Evolutionary conservation across 2,113 vertebrate genomes (phyloP).

Genomic region (Pandion haliaetus): DNA sequence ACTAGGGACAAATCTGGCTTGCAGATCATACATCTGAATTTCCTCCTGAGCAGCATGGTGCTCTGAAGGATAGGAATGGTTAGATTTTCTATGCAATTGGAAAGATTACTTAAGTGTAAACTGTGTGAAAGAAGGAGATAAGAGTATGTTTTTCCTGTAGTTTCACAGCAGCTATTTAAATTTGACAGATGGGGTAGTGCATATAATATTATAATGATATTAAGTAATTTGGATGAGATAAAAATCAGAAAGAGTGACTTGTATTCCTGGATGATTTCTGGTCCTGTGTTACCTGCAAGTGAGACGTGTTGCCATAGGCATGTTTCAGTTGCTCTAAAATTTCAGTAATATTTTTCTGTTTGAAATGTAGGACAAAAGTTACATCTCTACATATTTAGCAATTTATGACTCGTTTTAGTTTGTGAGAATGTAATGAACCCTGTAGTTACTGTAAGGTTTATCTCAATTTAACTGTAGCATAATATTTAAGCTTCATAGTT

Average conservation of each 20-base stretch:
- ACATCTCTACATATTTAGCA: background rate
- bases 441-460: conserved; percentile 39
- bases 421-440: background rate
- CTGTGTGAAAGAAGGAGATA: background rate
- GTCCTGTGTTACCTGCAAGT: background rate
- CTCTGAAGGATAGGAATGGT: background rate
- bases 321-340: background rate
- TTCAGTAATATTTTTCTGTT: conserved; percentile 2
- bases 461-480: conserved; percentile 50
- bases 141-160: background rate
- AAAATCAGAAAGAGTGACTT: background rate
- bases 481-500: conserved; percentile 54
- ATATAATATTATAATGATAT: background rate
- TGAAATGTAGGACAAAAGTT: conserved; percentile 10
- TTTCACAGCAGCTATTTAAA: background rate
- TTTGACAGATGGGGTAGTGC: background rate
- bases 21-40: background rate
- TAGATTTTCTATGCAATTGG: background rate
- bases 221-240: background rate
- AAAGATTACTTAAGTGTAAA: background rate
- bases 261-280: background rate
- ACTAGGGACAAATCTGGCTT: background rate
- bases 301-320: background rate
- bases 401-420: conserved; percentile 37
- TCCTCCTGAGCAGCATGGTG: background rate